Conservation (phyloP, 2,797 vertebrate genomes). For the Astyanax mexicanus region DNA sequence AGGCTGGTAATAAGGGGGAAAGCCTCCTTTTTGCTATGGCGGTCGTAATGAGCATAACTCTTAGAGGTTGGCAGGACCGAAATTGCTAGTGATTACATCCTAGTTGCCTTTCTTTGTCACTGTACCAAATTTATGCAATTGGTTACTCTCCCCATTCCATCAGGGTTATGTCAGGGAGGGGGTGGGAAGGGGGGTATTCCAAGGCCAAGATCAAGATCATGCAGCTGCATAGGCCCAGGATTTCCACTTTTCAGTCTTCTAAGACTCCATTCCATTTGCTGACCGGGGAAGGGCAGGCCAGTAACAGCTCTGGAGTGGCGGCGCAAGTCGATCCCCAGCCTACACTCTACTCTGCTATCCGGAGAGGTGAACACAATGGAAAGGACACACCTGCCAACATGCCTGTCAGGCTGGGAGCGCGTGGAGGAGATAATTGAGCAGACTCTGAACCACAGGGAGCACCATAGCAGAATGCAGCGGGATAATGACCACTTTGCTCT, state of each 20-base stretch:
- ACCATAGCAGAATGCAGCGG: conserved; percentile 63
- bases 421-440: conserved; percentile 77
- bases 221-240: neutral
- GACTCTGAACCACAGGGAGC: conserved; percentile 62
- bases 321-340: conserved; percentile 68
- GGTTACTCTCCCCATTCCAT: neutral
- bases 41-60: neutral
- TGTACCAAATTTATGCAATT: neutral
- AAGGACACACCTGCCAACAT: conserved; percentile 79
- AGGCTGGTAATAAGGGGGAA: neutral
- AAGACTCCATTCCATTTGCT: conserved; percentile 56
- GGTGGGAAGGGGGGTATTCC: neutral
- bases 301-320: conserved; percentile 63
- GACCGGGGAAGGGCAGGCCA: conserved; percentile 71
- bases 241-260: too few species aligned
- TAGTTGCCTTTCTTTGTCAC: neutral
- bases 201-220: neutral
- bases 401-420: conserved; percentile 72
- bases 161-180: neutral
- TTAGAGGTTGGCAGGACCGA: neutral
- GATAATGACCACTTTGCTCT: conserved; percentile 77
- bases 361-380: conserved; percentile 69
- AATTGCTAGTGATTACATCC: neutral
- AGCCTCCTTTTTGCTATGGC: neutral
- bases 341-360: conserved; percentile 72